These are phyloP conservation scores for Gadus chalcogrammus DNA, from an alignment of 2,113 vertebrate species.

Conservation along the genomic window DNA sequence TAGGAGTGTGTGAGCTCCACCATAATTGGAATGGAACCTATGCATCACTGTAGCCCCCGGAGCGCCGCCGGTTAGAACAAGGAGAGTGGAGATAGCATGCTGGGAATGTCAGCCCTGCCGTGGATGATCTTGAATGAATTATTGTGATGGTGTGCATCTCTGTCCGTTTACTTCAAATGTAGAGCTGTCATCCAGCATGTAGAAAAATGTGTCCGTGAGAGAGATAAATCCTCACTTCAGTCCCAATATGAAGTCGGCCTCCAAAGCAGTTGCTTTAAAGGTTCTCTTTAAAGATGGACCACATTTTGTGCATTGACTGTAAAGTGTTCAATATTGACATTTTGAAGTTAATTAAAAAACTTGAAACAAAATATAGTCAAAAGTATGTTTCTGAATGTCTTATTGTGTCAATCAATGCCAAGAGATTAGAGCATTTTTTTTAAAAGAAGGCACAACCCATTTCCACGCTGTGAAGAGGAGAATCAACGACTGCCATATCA, in stretches of 20 bases:
- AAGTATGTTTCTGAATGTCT: not conserved
- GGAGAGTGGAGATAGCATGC: not conserved
- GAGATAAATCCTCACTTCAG: slow-evolving; percentile 17
- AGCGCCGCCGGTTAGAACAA: not conserved
- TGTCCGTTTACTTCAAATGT: not conserved
- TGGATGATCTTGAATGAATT: not conserved
- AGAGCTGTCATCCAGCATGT: not conserved
- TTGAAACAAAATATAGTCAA: slow-evolving; percentile 21
- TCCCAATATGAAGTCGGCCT: slow-evolving; percentile 11
- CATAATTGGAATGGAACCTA: not conserved
- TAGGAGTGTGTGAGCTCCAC: not conserved
- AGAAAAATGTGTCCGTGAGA: not conserved
- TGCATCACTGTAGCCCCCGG: not conserved
- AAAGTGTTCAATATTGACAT: slow-evolving; percentile 19
- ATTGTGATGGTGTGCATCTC: not conserved
- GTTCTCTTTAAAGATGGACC: slow-evolving; percentile 17
- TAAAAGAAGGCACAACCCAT: slow-evolving; percentile 48
- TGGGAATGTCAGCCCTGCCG: not conserved
- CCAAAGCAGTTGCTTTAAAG: slow-evolving; percentile 5
- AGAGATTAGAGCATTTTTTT: slow-evolving; percentile 48
- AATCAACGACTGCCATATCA: slow-evolving; percentile 60
- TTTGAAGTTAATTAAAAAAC: slow-evolving; percentile 57
- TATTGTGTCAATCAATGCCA: slow-evolving; percentile 59
- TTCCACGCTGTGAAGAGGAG: slow-evolving; percentile 45
- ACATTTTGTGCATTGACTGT: slow-evolving; percentile 5